Percentiles rank a stretch among this genome's conserved stretches.
Conservation (phyloP, 2,113 vertebrate species). For the Pelecanus crispus region DNA sequence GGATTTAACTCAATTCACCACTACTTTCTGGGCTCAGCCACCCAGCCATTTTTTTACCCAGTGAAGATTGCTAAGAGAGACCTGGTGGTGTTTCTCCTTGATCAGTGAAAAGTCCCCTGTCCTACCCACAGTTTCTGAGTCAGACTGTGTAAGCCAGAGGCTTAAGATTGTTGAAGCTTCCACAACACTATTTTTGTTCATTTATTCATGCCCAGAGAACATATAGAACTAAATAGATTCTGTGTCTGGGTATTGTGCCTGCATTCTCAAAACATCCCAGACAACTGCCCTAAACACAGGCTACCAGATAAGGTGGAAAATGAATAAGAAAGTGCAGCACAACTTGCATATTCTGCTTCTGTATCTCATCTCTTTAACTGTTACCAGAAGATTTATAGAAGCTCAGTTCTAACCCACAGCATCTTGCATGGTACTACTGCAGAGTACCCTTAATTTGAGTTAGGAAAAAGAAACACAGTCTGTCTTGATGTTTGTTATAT, state of each 20-base stretch:
- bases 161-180: slow-evolving; percentile 13
- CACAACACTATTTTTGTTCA: slow-evolving; percentile 32
- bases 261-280: not conserved
- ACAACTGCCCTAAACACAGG: not conserved
- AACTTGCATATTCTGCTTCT: not conserved
- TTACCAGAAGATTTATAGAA: not conserved
- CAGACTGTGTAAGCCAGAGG: not conserved
- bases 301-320: not conserved
- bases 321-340: not conserved
- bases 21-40: no score
- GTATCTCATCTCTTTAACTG: not conserved
- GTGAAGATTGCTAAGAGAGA: not conserved
- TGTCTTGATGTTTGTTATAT: not conserved
- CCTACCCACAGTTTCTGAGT: not conserved
- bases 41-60: no score
- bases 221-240: not conserved
- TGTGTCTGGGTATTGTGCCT: not conserved
- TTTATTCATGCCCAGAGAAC: slow-evolving; percentile 4
- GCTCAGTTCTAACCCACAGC: not conserved
- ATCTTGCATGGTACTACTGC: not conserved
- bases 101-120: not conserved
- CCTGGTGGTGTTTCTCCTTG: not conserved
- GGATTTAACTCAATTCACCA: no score
- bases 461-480: not conserved
- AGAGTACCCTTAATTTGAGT: not conserved